Conservation (phyloP, 2,113 vertebrate genomes). For the Reinhardtius hippoglossoides region DNA sequence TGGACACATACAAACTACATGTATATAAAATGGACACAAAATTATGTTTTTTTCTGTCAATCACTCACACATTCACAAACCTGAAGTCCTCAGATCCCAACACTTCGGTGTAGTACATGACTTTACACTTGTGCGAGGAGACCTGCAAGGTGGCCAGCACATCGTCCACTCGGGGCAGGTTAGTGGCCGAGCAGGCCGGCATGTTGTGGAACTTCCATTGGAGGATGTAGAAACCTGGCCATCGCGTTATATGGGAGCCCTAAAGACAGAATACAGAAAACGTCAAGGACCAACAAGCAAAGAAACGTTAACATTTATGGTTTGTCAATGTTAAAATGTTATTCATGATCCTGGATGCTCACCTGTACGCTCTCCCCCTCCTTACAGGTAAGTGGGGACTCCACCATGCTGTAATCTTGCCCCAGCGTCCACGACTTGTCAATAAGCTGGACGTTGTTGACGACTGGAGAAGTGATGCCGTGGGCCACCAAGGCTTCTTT, state of each 20-base stretch:
- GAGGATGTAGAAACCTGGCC: conserved; percentile 98
- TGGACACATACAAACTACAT: not conserved
- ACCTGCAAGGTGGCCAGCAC: conserved; percentile 96
- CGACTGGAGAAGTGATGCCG: conserved; percentile 90
- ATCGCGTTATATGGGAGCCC: conserved; percentile 96
- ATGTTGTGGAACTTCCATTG: conserved; percentile 96
- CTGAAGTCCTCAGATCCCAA: conserved; percentile 97
- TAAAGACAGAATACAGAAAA: conserved; percentile 56
- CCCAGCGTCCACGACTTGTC: conserved; percentile 93
- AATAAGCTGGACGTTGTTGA: conserved; percentile 95
- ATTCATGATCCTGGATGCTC: not conserved
- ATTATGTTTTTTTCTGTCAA: not conserved
- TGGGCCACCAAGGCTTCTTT: conserved; percentile 91
- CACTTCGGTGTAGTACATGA: conserved; percentile 98
- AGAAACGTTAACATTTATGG: not conserved
- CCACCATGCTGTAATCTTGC: conserved; percentile 95
- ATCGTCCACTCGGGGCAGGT: conserved; percentile 93
- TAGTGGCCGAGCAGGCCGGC: conserved; percentile 93
- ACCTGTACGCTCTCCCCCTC: conserved; percentile 98
- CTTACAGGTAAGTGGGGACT: conserved; percentile 91
- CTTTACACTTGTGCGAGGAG: conserved; percentile 97
- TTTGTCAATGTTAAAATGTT: too few relatives aligned
- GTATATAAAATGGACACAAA: not conserved
- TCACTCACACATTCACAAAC: conserved; percentile 71
- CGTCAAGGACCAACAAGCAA: not conserved